A percentile compares a stretch with the other conserved stretches of the same genome.
Evolutionary conservation across 2,797 vertebrate species (phyloP).

Genomic region (Podargus strigoides): DNA sequence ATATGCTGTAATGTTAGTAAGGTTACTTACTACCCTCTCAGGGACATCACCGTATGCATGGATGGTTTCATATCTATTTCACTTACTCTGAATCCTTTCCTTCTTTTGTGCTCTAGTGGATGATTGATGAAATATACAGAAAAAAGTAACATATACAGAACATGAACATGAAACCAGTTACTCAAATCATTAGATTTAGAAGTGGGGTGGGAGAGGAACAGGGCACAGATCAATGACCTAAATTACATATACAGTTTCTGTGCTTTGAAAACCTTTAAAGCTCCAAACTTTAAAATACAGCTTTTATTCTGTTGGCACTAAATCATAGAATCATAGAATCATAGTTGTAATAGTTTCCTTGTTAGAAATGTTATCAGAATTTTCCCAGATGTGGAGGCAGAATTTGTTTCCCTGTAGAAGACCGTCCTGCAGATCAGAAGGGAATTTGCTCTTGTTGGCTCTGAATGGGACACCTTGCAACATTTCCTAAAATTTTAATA

Average conservation of each 20-base stretch:
- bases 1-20: neutral
- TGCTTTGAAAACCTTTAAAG: neutral
- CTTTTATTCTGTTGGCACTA: neutral
- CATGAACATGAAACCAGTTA: neutral
- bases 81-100: neutral
- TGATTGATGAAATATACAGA: neutral
- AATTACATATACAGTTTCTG: neutral
- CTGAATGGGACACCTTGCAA: neutral
- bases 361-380: neutral
- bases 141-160: neutral
- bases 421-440: neutral
- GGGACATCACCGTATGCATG: fast-evolving
- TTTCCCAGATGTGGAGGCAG: neutral
- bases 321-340: neutral
- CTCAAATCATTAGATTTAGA: neutral
- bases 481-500: neutral
- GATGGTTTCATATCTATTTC: neutral
- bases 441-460: neutral
- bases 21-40: neutral
- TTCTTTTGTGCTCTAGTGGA: neutral
- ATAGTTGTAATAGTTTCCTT: neutral
- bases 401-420: neutral
- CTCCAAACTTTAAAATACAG: neutral
- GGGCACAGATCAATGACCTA: neutral
- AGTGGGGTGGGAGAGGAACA: neutral